Conservation (phyloP, 1,140 invertebrate species). For the Drosophila biarmipes region DNA sequence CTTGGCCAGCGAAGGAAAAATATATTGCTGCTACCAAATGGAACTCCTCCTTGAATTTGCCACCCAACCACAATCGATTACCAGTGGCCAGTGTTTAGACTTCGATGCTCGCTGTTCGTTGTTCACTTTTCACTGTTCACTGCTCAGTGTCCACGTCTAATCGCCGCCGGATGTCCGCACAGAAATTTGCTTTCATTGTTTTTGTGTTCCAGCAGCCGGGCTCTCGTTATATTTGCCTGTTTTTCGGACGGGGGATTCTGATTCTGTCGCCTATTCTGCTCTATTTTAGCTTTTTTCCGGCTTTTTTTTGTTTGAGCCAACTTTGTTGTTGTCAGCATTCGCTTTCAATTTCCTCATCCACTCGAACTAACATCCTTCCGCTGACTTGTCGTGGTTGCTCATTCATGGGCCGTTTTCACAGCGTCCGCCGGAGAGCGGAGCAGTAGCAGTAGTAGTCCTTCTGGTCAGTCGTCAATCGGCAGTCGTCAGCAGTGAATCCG, state of each 20-base stretch:
- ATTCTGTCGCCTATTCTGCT: constrained; percentile 39
- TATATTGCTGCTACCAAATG: neutral
- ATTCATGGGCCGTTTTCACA: constrained; percentile 44
- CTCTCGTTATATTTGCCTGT: constrained; percentile 40
- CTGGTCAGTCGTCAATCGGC: constrained; percentile 51
- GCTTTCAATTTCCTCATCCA: constrained; percentile 80
- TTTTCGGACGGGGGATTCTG: constrained; percentile 10
- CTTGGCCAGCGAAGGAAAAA: neutral
- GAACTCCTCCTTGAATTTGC: neutral
- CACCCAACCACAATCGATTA: constrained; percentile 9
- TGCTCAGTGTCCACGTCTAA: constrained; percentile 52
- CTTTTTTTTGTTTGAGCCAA: constrained; percentile 42
- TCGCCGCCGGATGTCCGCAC: constrained; percentile 69
- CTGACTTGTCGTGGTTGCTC: constrained; percentile 66
- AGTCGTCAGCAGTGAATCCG: constrained; percentile 62
- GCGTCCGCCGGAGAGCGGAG: constrained; percentile 26
- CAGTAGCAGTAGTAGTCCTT: constrained; percentile 10
- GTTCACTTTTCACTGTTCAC: constrained; percentile 31
- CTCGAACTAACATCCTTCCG: constrained; percentile 80
- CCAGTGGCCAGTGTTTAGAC: constrained; percentile 96
- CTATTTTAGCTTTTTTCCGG: constrained; percentile 37
- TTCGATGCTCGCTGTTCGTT: constrained; percentile 87
- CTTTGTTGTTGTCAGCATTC: constrained; percentile 77
- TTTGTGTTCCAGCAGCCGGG: constrained; percentile 51
- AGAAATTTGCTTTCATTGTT: constrained; percentile 79